Evolutionary conservation across 2,113 vertebrate species (phyloP), one percentile per base, ranked within the genome.

Genomic region (Nesoenas mayeri): DNA sequence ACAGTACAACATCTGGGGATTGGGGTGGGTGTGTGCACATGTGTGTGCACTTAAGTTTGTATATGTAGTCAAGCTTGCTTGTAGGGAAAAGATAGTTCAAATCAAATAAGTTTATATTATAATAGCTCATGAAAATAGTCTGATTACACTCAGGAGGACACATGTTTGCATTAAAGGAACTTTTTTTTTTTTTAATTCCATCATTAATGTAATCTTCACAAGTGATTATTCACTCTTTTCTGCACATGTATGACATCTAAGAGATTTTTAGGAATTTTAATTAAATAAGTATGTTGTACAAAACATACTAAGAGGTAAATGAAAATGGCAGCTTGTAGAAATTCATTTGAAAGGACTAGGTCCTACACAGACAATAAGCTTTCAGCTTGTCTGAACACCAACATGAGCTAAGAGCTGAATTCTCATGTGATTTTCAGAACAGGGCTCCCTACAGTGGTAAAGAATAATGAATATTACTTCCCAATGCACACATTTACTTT

Each of bases 21-120:
- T 38, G 51, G 34, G 18, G 4, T 14, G 8, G 10, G 16, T 58
- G 7, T 24, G 4, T 44, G 31, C 17, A 31, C 8, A 40, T 40
- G 19, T 50, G 1, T 26, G 15, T 2, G 1, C 8, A 28, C 1
- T 1, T 31, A 14, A 12, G 6, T 53, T 66, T 85, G 25, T 29
- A n/a, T 4, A 18, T 7, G 3, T 24, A 66, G 53, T 74, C 40
- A 80, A 53, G 11, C 1, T 80, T 69, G 5, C 7, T 70, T 38
- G 42, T 3, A 5, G 28, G 20, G 32, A 84, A 74, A 79, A 64
- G 5, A 10, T 11, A 54, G 18, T 34, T 77, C 62, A 65, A 58
- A 36, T 5, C 24, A 73, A 69, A 79, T 40, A 31, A 62, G 15
- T 4, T 40, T 79, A 40, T 5, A 47, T 40, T 79, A 40, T 5